Base-by-base conservation (phyloP, 37 sponge, comb jelly and placozoan species). In the Hormiphora californensis region DNA sequence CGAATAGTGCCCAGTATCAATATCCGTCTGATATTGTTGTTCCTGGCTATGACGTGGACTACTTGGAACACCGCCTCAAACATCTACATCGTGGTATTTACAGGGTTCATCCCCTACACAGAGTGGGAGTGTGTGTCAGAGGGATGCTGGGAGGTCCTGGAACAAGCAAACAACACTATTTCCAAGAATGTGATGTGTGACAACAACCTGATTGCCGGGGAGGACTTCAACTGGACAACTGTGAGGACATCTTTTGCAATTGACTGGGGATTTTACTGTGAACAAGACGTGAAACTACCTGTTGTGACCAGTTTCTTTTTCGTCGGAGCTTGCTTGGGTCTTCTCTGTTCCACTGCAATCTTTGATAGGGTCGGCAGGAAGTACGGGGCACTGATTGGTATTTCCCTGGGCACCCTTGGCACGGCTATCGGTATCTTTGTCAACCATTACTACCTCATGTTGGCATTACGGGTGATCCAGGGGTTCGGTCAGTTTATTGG, bases 401-500 rank as follows among this genome's bases (percentile, higher is more conserved):
- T 36, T 4, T 33, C 43, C 11, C 40, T 73, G 43, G 81, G 46
- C 21, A 46, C 36, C 4, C n/a, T 36, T 7, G 81, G 46, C 2
- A 32, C 81, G 7, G 3, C 43, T 1, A 30, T 40, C 1, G 81
- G 81, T 36, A 73, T 46, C 9, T 73, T 43, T 43, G 25, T 41
- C 21, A 43, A 43, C 28, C 21, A 7, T 5, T 73, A 73, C 25
- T 43, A 73, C 25, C 46, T 17, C 0, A 17, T 73, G 46, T 46
- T 73, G 2, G 81, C 81, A 23, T 19, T 73, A 43, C 40, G 81
- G 46, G 38, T 73, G 23, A 43, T 73, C 81, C 81, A 73, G 44
- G 81, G 81, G n/a, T 73, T 40, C 81, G 81, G 81, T 41, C 81
- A 73, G 81, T 73, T 73, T 19, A 73, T 73, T 22, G 43, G 43